phyloP scores from a whole-genome alignment of 2,113 vertebrate species.

The Semicossyphus pulcher region DNA sequence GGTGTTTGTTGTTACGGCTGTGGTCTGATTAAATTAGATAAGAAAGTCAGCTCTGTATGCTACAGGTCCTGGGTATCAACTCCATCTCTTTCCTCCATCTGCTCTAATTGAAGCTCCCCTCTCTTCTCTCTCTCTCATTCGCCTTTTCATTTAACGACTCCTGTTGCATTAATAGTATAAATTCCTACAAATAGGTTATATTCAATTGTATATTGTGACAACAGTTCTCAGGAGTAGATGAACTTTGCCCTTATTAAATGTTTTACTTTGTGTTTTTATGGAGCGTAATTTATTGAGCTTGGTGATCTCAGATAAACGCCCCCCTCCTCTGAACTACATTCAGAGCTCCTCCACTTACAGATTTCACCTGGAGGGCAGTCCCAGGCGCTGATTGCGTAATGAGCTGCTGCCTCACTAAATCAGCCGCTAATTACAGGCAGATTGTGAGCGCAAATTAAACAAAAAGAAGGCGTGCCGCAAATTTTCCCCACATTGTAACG shows the following conservation, averaged over 20 bases:
- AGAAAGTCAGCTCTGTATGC: too few relatives aligned
- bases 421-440: constrained; percentile 55
- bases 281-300: background rate
- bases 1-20: too few relatives aligned
- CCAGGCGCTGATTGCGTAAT: constrained; percentile 43
- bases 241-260: constrained; percentile 1
- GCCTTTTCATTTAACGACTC: background rate
- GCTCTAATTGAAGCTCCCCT: background rate
- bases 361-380: constrained; percentile 54
- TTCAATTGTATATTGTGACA: background rate
- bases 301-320: constrained; percentile 6
- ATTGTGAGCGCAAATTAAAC: constrained; percentile 50
- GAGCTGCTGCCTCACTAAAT: constrained; percentile 51
- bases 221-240: background rate
- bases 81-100: constrained; percentile 2
- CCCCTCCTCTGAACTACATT: constrained; percentile 10
- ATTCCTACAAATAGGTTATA: background rate
- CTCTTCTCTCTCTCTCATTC: background rate
- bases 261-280: background rate
- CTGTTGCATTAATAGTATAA: background rate
- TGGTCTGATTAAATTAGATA: too few relatives aligned
- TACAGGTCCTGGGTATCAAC: background rate
- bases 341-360: constrained; percentile 17
- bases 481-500: background rate
- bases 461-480: constrained; percentile 6